Percentiles rank a stretch among this genome's conserved stretches.
phyloP scores from a whole-genome alignment of 2,113 vertebrate genomes.

The Macaca nemestrina region DNA sequence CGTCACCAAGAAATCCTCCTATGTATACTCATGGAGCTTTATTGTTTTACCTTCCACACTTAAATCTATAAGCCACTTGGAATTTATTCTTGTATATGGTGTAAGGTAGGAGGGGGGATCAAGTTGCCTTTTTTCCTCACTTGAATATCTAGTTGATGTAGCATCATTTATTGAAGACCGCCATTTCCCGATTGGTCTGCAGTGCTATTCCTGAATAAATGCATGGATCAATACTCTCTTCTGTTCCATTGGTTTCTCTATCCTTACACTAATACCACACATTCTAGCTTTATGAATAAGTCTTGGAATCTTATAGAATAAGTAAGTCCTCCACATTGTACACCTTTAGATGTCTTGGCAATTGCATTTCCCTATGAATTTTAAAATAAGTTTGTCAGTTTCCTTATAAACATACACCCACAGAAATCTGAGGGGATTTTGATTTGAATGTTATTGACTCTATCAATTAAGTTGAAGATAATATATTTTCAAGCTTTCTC shows the following conservation, averaged over 20 bases:
- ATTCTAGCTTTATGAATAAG: not conserved
- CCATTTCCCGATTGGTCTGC: not conserved
- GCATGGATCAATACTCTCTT: not conserved
- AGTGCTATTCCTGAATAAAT: not conserved
- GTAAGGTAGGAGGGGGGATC: not conserved
- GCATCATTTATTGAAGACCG: not conserved
- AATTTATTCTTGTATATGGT: not conserved
- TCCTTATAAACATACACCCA: not conserved
- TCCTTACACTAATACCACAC: not conserved
- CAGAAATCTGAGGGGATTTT: not conserved
- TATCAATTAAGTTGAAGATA: not conserved
- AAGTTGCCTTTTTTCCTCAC: not conserved
- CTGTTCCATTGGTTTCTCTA: not conserved
- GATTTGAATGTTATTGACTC: not conserved
- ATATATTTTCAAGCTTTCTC: not conserved
- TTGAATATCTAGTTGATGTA: not conserved
- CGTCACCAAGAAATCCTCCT: not conserved
- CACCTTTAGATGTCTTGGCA: not conserved
- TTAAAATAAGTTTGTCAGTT: not conserved
- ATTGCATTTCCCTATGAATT: not conserved
- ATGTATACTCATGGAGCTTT: not conserved
- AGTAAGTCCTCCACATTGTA: not conserved
- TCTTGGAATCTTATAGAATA: not conserved
- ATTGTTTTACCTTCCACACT: not conserved
- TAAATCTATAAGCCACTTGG: not conserved